Evolutionary conservation across 2,797 vertebrate genomes (phyloP), one percentile per base, ranked within the genome.

Genomic region (Zalophus californianus): DNA sequence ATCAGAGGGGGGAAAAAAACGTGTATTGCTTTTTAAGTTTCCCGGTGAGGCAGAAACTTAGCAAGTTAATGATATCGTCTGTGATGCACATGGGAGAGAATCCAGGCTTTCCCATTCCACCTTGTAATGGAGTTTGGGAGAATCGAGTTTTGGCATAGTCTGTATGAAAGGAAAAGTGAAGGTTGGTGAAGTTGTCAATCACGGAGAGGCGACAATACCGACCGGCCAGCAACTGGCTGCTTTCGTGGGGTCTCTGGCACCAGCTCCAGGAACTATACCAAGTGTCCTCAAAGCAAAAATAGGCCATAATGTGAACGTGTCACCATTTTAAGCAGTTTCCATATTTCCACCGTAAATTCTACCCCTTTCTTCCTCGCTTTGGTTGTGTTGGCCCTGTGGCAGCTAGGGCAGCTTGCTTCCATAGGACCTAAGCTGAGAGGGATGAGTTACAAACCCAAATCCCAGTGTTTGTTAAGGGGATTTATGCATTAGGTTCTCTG

Each of bases 371-470:
- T 52, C 25, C 41, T 73, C 13, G 7, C 32, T 52, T 44, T 64
- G 60, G 64, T 27, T 79, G 20, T 38, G 29, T 35, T 0, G 44
- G 44, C 32, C 32, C 77, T 44, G 29, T 41, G 48, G 70, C 41
- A 78, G 1, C 89, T 60, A 41, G 44, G 41, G 70, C 58, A 83
- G 11, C 0, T 48, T 56, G 62, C 72, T 64, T 78, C 94, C 18
- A 56, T 0, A 0, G 73, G 60, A 89, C 41, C 90, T n/a, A 54
- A 92, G 38, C 75, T 62, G 27, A 62, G 27, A 50, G 9, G 64
- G 83, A 60, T 83, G 93, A 98, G 82, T 94, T 97, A 98, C 96
- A 93, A 97, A 94, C 86, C 95, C 93, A 98, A 98, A 97, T 93
- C 79, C 88, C 41, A 77, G 5, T 52, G 86, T 94, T 97, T 97